Evolutionary conservation across 2,113 vertebrate genomes (phyloP), one percentile per base, ranked within the genome.

Genomic region (Ameiurus melas): DNA sequence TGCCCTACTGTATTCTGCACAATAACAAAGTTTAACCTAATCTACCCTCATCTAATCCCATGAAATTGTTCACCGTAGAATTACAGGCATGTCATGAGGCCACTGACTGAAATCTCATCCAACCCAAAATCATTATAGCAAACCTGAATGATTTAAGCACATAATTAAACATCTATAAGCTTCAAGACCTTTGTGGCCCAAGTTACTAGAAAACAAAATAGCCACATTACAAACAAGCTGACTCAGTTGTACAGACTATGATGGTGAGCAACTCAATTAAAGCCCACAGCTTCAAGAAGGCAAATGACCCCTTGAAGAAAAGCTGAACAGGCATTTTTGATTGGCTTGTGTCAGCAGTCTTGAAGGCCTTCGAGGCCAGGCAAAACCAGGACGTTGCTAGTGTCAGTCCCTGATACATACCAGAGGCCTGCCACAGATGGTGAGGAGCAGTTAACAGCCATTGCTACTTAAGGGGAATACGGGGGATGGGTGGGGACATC

Each of bases 371-470:
- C 84, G 88, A 90, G 90, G 80, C 85, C 84, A 85, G 80, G 78
- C 88, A 91, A 87, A 92, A 88, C 82, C 83, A 88, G 87, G 88
- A 90, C 88, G 80, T 85, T 62, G 80, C 85, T 84, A 78, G 77
- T 91, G 89, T 91, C 89, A 85, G 90, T 91, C 90, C 90, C 85
- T 82, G 85, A 88, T 91, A 91, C 90, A 91, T 90, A 88, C 90
- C 90, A 92, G 90, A 86, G 88, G 33, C 90, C 91, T 89, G 91
- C 47, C 87, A 89, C 86, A 92, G 91, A 94, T 91, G 88, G 64
- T 57, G 71, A 58, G 66, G 89, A 89, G 92, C 91, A 86, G 90
- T 94, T 94, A 94, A 94, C 93, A 93, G 92, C 93, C 93, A 62
- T 85, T 85, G 83, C 60, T 89, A 84, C 73, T 86, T 89, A 86